phyloP scores from a whole-genome alignment of 2,888 invertebrate species.

The Lasioglossum pauxillum region DNA sequence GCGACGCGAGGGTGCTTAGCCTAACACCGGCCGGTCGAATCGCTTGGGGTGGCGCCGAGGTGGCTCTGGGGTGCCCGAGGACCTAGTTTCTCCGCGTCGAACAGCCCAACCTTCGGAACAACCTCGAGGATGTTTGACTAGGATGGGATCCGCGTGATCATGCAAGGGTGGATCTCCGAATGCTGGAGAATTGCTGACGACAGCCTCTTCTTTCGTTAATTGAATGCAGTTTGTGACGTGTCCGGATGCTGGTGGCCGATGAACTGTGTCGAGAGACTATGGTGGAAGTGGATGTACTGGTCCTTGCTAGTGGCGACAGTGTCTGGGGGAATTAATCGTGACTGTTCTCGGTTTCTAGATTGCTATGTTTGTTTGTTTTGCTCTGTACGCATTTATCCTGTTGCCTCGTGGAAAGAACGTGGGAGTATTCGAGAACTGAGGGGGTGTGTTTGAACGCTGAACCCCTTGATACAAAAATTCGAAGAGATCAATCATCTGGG shows the following conservation, averaged over 20 bases:
- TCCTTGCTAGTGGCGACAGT: background rate
- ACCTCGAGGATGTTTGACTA: background rate
- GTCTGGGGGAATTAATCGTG: background rate
- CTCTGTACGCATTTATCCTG: background rate
- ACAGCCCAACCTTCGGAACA: background rate
- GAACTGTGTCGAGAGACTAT: background rate
- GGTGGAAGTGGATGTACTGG: background rate
- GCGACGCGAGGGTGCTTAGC: background rate
- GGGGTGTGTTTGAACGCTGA: background rate
- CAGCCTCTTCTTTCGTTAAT: background rate
- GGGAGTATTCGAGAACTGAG: background rate
- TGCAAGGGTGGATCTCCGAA: background rate
- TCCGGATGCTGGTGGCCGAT: background rate
- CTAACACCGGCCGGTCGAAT: background rate
- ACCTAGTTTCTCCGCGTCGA: background rate
- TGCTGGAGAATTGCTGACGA: background rate
- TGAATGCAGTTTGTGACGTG: background rate
- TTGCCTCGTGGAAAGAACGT: background rate
- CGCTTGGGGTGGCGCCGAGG: background rate
- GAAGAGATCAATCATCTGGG: background rate
- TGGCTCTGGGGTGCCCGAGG: background rate
- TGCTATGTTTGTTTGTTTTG: background rate
- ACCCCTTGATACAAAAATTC: background rate
- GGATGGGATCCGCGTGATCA: background rate
- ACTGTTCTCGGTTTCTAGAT: background rate